A percentile compares a stretch with the other conserved stretches of the same genome.
phyloP scores from a whole-genome alignment of 35 echinoderm and acorn worm species.

The Heliocidaris tuberculata region DNA sequence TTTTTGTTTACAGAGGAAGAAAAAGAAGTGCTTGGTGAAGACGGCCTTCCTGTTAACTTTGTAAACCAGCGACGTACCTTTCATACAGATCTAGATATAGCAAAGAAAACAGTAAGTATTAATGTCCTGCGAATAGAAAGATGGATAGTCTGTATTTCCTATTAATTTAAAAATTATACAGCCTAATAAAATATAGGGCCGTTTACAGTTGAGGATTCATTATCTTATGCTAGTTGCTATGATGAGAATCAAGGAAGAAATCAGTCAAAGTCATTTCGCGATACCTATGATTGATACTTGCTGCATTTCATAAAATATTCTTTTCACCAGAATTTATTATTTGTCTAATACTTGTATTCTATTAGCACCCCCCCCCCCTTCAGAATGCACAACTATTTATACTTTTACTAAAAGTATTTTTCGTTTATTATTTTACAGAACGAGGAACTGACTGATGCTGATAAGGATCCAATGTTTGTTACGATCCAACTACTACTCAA shows the following conservation, averaged over 20 bases:
- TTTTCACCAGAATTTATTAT: no score
- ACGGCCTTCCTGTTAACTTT: slow-evolving; percentile 20
- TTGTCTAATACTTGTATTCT: no score
- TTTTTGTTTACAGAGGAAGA: not conserved
- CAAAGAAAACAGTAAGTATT: slow-evolving; percentile 13
- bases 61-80: slow-evolving; percentile 33
- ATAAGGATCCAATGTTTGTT: slow-evolving; percentile 68
- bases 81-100: slow-evolving; percentile 27
- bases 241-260: no score
- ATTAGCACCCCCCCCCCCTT: no score
- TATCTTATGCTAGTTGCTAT: no score
- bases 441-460: slow-evolving; percentile 35
- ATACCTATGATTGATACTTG: no score
- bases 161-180: no score
- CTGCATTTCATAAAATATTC: no score
- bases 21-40: not conserved
- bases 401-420: not conserved
- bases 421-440: not conserved
- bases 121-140: not conserved
- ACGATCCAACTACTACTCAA: slow-evolving; percentile 65
- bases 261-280: no score
- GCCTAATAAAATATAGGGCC: no score
- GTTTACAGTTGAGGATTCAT: no score
- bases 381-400: no score
- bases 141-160: not conserved